Evolutionary conservation across 2,888 invertebrate species (phyloP), one percentile per base, ranked within the genome.

Genomic region (Noctua comes): DNA sequence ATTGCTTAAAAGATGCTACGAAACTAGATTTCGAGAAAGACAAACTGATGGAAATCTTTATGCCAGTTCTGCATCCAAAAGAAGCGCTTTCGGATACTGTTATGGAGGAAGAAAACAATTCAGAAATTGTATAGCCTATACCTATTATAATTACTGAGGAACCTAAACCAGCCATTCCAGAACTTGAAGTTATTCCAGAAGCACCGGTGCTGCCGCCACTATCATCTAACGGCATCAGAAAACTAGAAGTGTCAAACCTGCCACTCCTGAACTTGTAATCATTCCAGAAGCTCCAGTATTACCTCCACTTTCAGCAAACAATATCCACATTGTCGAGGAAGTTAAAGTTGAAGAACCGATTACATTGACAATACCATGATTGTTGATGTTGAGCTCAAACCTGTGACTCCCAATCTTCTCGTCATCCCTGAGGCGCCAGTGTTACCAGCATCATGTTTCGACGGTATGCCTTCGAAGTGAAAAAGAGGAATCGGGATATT

Each of bases 21-120:
- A 68, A 78, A 64, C 31, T 78, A 2, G 16, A 48, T 24, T 27
- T 59, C 2, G 27, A 83, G 59, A 79, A 82, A 62, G 36, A 68
- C 16, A 83, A 80, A 71, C 13, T 73, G 31, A 46, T 68, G 31
- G 70, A 73, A 62, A 43, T 76, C 16, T n/a, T 83, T 27, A 66
- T 59, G 21, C 68, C 81, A 1, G 40, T 80, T 70, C 21, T 36
- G 31, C 6, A 62, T 10, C 27, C 71, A 24, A 48, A 81, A 82
- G 48, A 77, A 62, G 48, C 7, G 1, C 18, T 24, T 24, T n/a
- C 57, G 7, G 24, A 46, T 27, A 82, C n/a, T 43, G 10, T 65
- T 64, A 7, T 27, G n/a, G 48, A 72, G 3, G 68, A 82, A 36
- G 64, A 72, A 72, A 82, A 68, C 18, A 68, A 40, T 57, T 57